phyloP scores from a whole-genome alignment of 2,888 invertebrate genomes.

The Eupithecia dodoneata region DNA sequence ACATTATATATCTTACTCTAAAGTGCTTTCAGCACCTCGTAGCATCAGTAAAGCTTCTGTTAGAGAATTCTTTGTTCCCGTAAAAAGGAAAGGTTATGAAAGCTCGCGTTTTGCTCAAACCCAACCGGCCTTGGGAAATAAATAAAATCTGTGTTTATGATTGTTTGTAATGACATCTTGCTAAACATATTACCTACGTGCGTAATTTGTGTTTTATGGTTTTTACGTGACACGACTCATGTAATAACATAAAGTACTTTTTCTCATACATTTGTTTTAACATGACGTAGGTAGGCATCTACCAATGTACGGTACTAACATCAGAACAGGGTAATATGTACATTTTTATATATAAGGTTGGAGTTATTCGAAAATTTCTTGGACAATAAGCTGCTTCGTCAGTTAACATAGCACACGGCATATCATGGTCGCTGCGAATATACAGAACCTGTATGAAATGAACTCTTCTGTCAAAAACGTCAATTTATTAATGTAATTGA shows the following conservation, averaged over 20 bases:
- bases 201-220: conserved; percentile 22
- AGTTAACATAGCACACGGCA: no score
- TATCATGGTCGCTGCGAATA: no score
- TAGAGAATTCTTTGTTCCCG: conserved; percentile 61
- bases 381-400: not conserved
- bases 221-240: conserved; percentile 29
- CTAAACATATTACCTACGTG: conserved; percentile 25
- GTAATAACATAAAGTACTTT: conserved; percentile 19
- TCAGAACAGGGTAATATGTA: not conserved
- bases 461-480: not conserved
- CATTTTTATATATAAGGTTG: not conserved
- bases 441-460: no score
- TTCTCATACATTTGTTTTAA: not conserved
- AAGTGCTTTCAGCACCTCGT: conserved; percentile 64
- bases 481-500: not conserved
- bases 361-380: not conserved
- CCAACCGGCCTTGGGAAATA: conserved; percentile 45
- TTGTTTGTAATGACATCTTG: conserved; percentile 52
- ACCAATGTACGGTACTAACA: no score
- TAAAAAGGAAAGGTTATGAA: conserved; percentile 63
- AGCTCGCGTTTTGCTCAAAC: conserved; percentile 55
- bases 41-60: conserved; percentile 61
- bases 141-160: conserved; percentile 52
- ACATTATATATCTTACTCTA: conserved; percentile 63
- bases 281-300: no score